A percentile compares a stretch with the other conserved stretches of the same genome.
phyloP scores from a whole-genome alignment of 2,888 invertebrate species.

The Rhagonycha fulva region DNA sequence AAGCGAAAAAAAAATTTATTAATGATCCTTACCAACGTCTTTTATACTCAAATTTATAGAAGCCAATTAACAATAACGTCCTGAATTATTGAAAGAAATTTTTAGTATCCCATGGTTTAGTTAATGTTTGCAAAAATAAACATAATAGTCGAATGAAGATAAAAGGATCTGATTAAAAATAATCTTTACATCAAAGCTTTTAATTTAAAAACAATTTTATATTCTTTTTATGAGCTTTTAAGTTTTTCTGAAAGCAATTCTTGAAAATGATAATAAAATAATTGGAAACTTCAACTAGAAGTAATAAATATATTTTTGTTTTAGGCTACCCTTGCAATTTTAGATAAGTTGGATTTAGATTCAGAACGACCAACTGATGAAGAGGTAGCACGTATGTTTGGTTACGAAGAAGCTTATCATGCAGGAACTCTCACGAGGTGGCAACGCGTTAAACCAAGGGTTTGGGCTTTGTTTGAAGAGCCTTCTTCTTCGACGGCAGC shows the following conservation, averaged over 20 bases:
- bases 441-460: constrained; percentile 89
- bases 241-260: background rate
- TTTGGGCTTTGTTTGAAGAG: constrained; percentile 96
- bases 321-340: constrained; percentile 92
- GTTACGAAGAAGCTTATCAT: constrained; percentile 83
- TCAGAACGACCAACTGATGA: constrained; percentile 91
- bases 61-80: background rate
- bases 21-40: background rate
- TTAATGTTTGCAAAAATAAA: background rate
- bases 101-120: background rate
- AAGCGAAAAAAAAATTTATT: background rate
- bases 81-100: background rate
- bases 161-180: background rate
- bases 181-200: background rate
- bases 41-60: background rate
- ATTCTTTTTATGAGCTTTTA: background rate
- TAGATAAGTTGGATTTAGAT: constrained; percentile 94
- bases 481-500: constrained; percentile 91
- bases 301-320: constrained; percentile 30
- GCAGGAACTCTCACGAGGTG: constrained; percentile 80
- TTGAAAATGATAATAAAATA: background rate
- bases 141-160: background rate
- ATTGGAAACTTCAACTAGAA: background rate
- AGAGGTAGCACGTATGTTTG: constrained; percentile 90
- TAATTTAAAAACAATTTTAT: background rate